A percentile compares a stretch with the other conserved stretches of the same genome.
Evolutionary conservation across 1,140 invertebrate genomes (phyloP).

Genomic region (Drosophila albomicans): DNA sequence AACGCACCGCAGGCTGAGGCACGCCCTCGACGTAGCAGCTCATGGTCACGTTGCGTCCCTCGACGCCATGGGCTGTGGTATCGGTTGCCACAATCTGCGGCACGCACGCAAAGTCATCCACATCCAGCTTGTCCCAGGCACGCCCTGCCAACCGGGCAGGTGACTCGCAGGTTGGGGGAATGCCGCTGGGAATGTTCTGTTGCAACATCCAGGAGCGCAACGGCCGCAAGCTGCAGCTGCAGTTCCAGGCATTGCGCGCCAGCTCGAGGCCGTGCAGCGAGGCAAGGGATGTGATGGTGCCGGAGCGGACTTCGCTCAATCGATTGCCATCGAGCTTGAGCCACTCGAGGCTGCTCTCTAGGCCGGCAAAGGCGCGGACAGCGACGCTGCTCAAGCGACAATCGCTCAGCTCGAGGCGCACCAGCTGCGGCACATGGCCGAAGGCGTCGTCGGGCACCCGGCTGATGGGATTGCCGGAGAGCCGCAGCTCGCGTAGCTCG

Average conservation of each 20-base stretch:
- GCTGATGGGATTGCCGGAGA: conserved; percentile 90
- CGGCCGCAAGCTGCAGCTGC: conserved; percentile 90
- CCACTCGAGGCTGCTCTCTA: conserved; percentile 89
- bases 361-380: conserved; percentile 89
- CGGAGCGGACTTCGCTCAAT: conserved; percentile 88
- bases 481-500: conserved; percentile 90
- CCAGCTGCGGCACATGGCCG: conserved; percentile 88
- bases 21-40: conserved; percentile 89
- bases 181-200: conserved; percentile 90
- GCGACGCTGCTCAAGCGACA: conserved; percentile 89
- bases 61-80: conserved; percentile 87
- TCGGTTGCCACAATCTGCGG: conserved; percentile 88
- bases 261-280: conserved; percentile 91
- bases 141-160: conserved; percentile 88
- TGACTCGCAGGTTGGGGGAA: conserved; percentile 88
- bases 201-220: conserved; percentile 91
- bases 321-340: conserved; percentile 91
- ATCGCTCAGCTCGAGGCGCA: conserved; percentile 90
- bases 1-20: conserved; percentile 88
- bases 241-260: conserved; percentile 92
- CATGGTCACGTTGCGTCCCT: conserved; percentile 91
- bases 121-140: conserved; percentile 90
- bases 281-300: conserved; percentile 88
- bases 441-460: conserved; percentile 90
- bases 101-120: conserved; percentile 92